phyloP scores from a whole-genome alignment of 2,113 vertebrate genomes.

The Lasiurus cinereus region DNA sequence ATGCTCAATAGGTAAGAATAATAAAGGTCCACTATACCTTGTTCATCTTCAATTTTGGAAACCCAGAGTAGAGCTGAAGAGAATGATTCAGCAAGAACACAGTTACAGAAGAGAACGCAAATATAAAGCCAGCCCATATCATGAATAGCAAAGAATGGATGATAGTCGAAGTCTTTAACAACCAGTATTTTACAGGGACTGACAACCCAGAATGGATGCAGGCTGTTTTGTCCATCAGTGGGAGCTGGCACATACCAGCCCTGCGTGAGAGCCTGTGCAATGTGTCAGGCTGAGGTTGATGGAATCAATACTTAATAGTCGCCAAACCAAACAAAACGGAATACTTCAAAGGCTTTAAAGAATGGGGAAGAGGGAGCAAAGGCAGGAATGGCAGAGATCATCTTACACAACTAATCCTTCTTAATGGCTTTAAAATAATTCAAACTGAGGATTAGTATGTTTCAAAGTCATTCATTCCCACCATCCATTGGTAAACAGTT shows the following conservation, averaged over 20 bases:
- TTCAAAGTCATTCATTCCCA: conserved; percentile 30
- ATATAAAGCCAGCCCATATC: neutral
- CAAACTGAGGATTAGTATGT: neutral
- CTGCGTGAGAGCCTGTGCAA: neutral
- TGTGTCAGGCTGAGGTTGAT: conserved; percentile 18
- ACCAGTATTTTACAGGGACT: neutral
- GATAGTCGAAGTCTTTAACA: conserved; percentile 17
- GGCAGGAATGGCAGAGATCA: neutral
- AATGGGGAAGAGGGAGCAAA: neutral
- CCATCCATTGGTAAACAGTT: neutral
- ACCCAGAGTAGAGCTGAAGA: neutral
- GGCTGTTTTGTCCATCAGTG: neutral
- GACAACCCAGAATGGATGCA: neutral
- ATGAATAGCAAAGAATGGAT: neutral
- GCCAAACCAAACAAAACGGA: conserved; percentile 59
- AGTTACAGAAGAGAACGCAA: neutral
- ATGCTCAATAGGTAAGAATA: neutral
- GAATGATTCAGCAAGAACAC: conserved; percentile 18
- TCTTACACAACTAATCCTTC: conserved; percentile 24
- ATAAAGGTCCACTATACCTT: neutral
- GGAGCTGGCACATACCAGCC: neutral
- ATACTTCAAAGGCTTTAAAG: neutral
- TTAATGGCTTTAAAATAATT: conserved; percentile 1
- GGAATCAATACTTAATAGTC: neutral
- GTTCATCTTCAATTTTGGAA: conserved; percentile 13